Evolutionary conservation across 2,888 invertebrate genomes (phyloP), one percentile per base, ranked within the genome.

Genomic region (Andrena flavipes): DNA sequence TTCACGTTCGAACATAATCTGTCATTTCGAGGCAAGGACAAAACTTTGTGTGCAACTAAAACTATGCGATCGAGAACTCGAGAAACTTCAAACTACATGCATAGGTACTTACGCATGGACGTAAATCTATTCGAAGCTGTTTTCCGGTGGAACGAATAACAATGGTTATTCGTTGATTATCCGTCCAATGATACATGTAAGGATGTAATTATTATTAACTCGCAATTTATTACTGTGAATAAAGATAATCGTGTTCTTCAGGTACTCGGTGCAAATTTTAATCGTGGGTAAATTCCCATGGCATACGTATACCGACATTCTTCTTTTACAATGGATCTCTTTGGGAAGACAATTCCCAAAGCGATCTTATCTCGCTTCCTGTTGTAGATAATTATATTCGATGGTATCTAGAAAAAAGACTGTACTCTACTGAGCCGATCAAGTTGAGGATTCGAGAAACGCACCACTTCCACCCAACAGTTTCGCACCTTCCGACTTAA

Each of bases 211-310:
- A 91, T 91, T 92, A 92, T 92, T 91, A 91, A 88, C 89, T 87
- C 88, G 90, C 90, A 90, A 77, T 91, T 91, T 92, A 90, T 91
- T 89, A 90, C 91, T 92, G 92, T 90, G 92, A 91, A 92, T 91
- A 92, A 92, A 91, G 89, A 90, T 91, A 92, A 92, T 90, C 88
- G 90, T 92, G 89, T 92, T 92, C 90, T 91, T 82, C 90, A 90
- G 91, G 90, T 88, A 89, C 87, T 90, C 91, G 89, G 91, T 91
- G 88, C 80, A 87, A 87, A 91, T 92, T 89, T 93, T 94, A 94
- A 94, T 93, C 92, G 93, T 93, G 94, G 92, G 94, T 94, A 93
- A 94, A 92, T 94, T 94, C 93, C 92, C 94, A 94, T 90, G 91
- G 89, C 89, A 90, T 86, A 84, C 77, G 67, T 90, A 88, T 86